These are phyloP conservation scores for Stichodactyla mertensii DNA, from an alignment of 64 coral and sea anemone species.

Conservation along the genomic window DNA sequence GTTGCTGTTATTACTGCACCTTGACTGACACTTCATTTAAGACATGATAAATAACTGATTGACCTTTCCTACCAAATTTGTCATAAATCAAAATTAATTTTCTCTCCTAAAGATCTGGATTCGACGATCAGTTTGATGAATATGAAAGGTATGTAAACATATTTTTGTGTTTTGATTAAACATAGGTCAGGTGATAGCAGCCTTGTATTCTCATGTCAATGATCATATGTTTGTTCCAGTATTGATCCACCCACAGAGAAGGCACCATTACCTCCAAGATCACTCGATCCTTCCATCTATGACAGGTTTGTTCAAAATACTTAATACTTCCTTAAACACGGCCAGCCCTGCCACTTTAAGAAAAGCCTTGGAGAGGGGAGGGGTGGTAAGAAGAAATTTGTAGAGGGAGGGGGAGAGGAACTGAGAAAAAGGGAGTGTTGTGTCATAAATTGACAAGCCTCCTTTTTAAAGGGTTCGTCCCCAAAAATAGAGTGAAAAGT, in stretches of 20 bases:
- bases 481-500: too few species aligned
- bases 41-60: not conserved
- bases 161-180: not conserved
- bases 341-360: too few species aligned
- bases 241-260: not conserved
- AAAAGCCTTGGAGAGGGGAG: too few species aligned
- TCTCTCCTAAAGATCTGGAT: not conserved
- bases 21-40: not conserved
- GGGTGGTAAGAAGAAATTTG: too few species aligned
- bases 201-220: not conserved
- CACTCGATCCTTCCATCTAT: not conserved
- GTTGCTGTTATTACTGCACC: too few species aligned
- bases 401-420: too few species aligned
- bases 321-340: too few species aligned
- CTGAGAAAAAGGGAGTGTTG: too few species aligned
- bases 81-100: not conserved
- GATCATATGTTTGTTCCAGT: not conserved
- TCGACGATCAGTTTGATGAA: not conserved
- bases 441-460: too few species aligned
- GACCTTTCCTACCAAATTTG: not conserved
- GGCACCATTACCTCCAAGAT: not conserved
- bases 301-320: not conserved
- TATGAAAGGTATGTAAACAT: not conserved
- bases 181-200: not conserved
- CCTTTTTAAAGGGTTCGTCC: too few species aligned